Conservation (phyloP, 2,888 invertebrate genomes). For the Zygogramma bicolorata region DNA sequence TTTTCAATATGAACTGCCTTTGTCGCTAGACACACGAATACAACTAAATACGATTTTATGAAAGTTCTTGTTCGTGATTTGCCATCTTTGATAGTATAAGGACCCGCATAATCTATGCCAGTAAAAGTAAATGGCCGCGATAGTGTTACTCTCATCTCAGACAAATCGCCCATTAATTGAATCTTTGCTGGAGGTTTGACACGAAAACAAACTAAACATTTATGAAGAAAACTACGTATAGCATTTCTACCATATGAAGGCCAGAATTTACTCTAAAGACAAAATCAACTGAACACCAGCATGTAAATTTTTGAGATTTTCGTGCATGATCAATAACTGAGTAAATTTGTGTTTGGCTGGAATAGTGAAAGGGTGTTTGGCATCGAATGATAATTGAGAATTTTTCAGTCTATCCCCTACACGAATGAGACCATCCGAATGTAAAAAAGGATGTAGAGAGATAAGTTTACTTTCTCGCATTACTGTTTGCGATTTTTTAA, state of each 20-base stretch:
- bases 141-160: constrained; percentile 23
- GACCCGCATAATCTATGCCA: constrained; percentile 40
- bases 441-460: constrained; percentile 21
- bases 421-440: constrained; percentile 20
- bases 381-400: constrained; percentile 1
- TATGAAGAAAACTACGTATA: constrained; percentile 1
- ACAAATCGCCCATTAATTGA: constrained; percentile 41
- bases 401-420: constrained; percentile 23
- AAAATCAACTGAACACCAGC: constrained; percentile 17
- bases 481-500: background rate
- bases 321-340: constrained; percentile 20
- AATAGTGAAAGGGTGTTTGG: constrained; percentile 13
- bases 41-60: constrained; percentile 23
- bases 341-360: constrained; percentile 23
- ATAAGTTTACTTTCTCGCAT: constrained; percentile 5
- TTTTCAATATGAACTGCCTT: constrained; percentile 25
- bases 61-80: constrained; percentile 44
- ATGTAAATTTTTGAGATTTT: constrained; percentile 15
- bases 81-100: constrained; percentile 27
- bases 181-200: constrained; percentile 24
- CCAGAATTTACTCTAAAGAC: constrained; percentile 11
- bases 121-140: constrained; percentile 28
- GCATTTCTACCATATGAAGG: constrained; percentile 20
- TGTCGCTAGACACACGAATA: constrained; percentile 30
- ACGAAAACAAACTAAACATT: constrained; percentile 30